Conservation (phyloP, 2,113 vertebrate species). For the Poecile atricapillus region DNA sequence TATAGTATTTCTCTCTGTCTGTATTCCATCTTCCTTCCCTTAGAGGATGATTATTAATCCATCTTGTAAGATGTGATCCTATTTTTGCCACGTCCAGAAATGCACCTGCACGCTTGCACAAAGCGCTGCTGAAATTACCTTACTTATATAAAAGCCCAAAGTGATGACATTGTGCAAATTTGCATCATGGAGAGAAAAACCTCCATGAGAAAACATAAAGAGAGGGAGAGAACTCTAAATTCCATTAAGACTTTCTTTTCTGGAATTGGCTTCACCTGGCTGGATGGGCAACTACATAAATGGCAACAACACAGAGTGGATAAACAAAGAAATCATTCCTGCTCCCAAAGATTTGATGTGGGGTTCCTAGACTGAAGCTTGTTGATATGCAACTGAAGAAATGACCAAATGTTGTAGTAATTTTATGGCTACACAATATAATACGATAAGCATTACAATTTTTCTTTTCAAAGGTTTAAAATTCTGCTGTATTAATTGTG, state of each 20-base stretch:
- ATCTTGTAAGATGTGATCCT: background rate
- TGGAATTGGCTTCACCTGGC: background rate
- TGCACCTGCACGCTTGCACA: background rate
- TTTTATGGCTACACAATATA: background rate
- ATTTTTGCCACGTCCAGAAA: background rate
- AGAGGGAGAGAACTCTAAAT: background rate
- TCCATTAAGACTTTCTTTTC: background rate
- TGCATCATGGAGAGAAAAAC: background rate
- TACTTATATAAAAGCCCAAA: background rate
- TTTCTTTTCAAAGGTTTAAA: background rate
- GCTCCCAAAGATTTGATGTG: background rate
- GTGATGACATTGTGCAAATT: background rate
- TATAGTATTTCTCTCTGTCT: background rate
- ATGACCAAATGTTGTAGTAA: fast-evolving
- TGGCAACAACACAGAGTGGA: fast-evolving
- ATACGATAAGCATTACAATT: fast-evolving
- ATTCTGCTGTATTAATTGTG: background rate
- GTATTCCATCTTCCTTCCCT: background rate
- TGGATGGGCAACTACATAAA: background rate
- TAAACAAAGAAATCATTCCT: background rate
- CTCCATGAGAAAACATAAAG: background rate
- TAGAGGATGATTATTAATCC: background rate
- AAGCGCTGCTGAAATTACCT: background rate
- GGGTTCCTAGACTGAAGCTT: background rate
- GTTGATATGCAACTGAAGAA: background rate